Conservation (phyloP, 2,888 invertebrate genomes). For the Tillus elongatus region DNA sequence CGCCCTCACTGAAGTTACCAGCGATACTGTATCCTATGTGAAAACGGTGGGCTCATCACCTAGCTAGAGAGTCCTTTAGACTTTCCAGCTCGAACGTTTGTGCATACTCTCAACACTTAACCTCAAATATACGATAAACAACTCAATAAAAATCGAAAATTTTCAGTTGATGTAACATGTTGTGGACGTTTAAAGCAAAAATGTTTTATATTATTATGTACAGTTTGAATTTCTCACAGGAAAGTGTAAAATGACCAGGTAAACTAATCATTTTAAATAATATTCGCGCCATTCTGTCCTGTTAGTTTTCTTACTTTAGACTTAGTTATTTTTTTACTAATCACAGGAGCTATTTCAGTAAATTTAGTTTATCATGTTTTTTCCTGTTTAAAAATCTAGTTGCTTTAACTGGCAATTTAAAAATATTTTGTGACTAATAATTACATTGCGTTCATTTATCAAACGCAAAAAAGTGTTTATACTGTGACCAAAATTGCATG, state of each 20-base stretch:
- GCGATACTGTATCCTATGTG: conserved; percentile 76
- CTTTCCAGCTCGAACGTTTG: conserved; percentile 29
- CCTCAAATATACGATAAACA: conserved; percentile 24
- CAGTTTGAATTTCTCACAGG: conserved; percentile 20
- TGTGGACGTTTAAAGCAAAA: conserved; percentile 5
- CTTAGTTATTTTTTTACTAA: too few relatives aligned
- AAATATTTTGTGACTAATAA: too few relatives aligned
- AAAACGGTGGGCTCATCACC: conserved; percentile 61
- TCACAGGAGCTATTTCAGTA: too few relatives aligned
- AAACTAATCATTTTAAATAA: conserved; percentile 14
- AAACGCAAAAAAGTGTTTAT: too few relatives aligned
- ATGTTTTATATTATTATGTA: conserved; percentile 11
- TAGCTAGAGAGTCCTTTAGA: conserved; percentile 28
- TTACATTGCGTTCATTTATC: too few relatives aligned
- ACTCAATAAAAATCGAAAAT: too few relatives aligned
- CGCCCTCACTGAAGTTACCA: conserved; percentile 85
- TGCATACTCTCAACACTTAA: conserved; percentile 27
- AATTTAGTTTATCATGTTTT: too few relatives aligned
- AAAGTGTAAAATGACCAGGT: conserved; percentile 25
- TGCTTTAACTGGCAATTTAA: too few relatives aligned
- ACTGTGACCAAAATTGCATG: too few relatives aligned
- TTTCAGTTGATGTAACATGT: too few relatives aligned
- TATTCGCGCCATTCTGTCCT: conserved; percentile 14
- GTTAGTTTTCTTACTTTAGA: too few relatives aligned
- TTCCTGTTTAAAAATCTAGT: too few relatives aligned